Base-by-base conservation (phyloP, 1,140 invertebrate species). In the Sipha flava region DNA sequence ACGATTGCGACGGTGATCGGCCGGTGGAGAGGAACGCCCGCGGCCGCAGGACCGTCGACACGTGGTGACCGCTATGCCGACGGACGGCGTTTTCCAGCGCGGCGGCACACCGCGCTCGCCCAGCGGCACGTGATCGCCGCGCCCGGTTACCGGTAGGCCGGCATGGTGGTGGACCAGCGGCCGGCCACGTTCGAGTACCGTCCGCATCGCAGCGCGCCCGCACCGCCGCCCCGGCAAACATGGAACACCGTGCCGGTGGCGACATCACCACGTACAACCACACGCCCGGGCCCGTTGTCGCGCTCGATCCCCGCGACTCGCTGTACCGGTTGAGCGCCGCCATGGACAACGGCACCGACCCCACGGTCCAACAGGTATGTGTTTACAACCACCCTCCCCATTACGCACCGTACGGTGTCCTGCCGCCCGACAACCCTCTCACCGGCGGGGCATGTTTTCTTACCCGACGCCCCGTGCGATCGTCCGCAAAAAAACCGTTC, bases 321-420 rank as follows among this genome's bases (percentile, higher is more conserved):
- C 21, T 57, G 52, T 77, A 37, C 52, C 52, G 34, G 31, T 43
- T 77, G 16, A 59, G 21, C 23, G 52, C 7, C 23, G 52, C 7
- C 23, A 77, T 77, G 52, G 73, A 77, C 16, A 77, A 77, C 73
- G 73, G 73, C 7, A 77, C 73, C 73, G 49, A 77, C 5, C 73
- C 73, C 2, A 77, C 73, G 34, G 73, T 57, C 34, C 73, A 77
- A 77, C 73, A 77, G 73, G 73, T 73, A 73, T 12, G 7, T 10
- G 1, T 40, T 6, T 10, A 4, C 5, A 40, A 4, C 37, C 10
- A 40, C 37, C 37, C 10, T 4, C 37, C 37, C 10, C 5, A 4
- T 40, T 40, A 40, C 37, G 37, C n/a, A n/a, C n/a, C n/a, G n/a
- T n/a, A n/a, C n/a, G n/a, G n/a, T n/a, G n/a, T n/a, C n/a, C n/a